phyloP scores from a whole-genome alignment of 2,888 invertebrate genomes.

The Steromphala cineraria region DNA sequence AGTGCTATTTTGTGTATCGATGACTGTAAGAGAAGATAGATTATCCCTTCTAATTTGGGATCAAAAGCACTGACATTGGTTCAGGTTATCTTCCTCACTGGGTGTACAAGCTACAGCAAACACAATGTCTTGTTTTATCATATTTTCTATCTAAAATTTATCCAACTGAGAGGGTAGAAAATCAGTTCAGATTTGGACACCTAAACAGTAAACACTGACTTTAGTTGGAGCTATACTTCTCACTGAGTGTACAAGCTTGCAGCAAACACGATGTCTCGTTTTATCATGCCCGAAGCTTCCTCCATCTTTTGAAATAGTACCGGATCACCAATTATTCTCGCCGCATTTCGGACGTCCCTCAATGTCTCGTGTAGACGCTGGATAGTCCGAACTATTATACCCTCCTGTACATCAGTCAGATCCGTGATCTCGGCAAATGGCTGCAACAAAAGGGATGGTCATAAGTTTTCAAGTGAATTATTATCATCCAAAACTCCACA shows the following conservation, averaged over 20 bases:
- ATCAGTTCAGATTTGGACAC: too few relatives aligned
- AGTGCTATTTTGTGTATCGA: too few relatives aligned
- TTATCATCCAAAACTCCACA: too few relatives aligned
- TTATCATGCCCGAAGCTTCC: constrained; percentile 92
- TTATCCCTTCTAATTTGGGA: too few relatives aligned
- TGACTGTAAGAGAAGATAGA: too few relatives aligned
- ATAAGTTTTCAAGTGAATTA: too few relatives aligned
- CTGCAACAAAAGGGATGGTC: constrained; percentile 47
- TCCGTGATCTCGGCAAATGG: constrained; percentile 95
- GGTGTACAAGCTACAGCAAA: constrained; percentile 84
- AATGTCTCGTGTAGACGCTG: constrained; percentile 96
- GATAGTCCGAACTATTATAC: constrained; percentile 97
- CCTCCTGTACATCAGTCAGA: constrained; percentile 95
- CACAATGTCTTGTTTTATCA: constrained; percentile 97
- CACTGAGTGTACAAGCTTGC: constrained; percentile 87
- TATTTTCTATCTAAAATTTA: too few relatives aligned
- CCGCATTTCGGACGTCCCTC: constrained; percentile 92
- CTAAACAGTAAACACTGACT: too few relatives aligned
- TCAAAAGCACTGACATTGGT: too few relatives aligned
- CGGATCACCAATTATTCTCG: constrained; percentile 94
- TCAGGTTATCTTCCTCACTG: too few relatives aligned
- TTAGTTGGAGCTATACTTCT: neutral
- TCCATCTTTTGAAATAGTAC: constrained; percentile 95
- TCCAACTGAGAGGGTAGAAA: too few relatives aligned
- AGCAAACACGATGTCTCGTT: constrained; percentile 98